Base-by-base conservation (phyloP, 2,113 vertebrate genomes). In the Ophthalmolycus amberensis region DNA sequence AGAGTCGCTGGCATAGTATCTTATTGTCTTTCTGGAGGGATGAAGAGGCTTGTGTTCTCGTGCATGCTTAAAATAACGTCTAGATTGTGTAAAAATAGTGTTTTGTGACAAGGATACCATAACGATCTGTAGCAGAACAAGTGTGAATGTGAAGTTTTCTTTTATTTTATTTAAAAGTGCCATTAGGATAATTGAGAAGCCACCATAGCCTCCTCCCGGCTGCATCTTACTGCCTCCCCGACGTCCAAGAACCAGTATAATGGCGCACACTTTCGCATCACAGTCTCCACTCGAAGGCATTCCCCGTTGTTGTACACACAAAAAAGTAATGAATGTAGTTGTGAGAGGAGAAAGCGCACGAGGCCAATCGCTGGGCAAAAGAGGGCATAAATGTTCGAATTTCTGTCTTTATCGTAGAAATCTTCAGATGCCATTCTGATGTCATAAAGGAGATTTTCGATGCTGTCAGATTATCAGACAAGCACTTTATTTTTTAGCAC, bases 21-120 rank as follows among this genome's bases (percentile, higher is more conserved):
- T 72, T 5, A 77, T n/a, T 58, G 2, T 68, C 40, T 78, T 22
- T 37, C 27, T 18, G 37, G 22, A 65, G 5, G 52, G 25, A 80
- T 25, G n/a, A 70, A 50, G 9, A 40, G 60, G 42, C 9, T 48
- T 38, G 70, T 73, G 50, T 25, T 62, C 37, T 42, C 15, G 25
- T 81, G 56, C 64, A 15, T 6, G 14, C 62, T 54, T 16, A 52
- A 46, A 4, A 48, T 11, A 5, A 56, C 12, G n/a, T 3, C 34
- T 11, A 59, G 37, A 56, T 11, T 38, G 58, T 58, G 12, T 54
- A 25, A 64, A 40, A 27, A 22, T 16, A n/a, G 4, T 38, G 9
- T 14, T 69, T 63, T 48, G 11, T 59, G 62, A 62, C 12, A 16
- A 73, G 3, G 64, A 56, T 54, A 40, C 25, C 22, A 3, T n/a